Conservation (phyloP, 2,113 vertebrate genomes). For the Probosciger aterrimus region DNA sequence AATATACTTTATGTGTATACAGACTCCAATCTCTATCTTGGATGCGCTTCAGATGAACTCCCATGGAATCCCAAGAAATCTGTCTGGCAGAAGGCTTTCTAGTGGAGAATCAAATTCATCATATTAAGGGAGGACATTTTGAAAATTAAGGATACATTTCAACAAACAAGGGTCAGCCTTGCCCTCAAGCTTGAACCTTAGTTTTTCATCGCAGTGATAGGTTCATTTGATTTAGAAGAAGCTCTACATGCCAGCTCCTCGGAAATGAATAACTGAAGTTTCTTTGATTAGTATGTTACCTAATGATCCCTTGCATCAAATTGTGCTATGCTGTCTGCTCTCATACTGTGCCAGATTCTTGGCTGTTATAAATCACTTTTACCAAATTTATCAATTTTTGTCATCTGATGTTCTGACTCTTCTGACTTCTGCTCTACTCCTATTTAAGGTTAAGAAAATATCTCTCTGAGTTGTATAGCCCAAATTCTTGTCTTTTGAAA, state of each 20-base stretch:
- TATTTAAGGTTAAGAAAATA: neutral
- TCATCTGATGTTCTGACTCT: neutral
- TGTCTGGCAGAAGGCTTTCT: constrained; percentile 24
- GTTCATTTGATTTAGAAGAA: neutral
- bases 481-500: neutral
- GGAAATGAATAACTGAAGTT: neutral
- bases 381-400: neutral
- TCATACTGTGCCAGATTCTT: neutral
- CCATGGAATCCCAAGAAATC: neutral
- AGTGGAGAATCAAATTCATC: constrained; percentile 25
- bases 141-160: neutral
- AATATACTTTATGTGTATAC: neutral
- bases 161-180: neutral
- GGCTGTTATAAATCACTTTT: neutral
- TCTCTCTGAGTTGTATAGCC: neutral
- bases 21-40: neutral
- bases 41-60: constrained; percentile 33
- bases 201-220: neutral
- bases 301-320: neutral
- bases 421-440: neutral
- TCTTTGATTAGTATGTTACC: neutral
- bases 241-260: neutral
- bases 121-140: neutral
- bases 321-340: neutral
- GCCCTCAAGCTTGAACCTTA: neutral